Evolutionary conservation across 1,140 invertebrate genomes (phyloP), one percentile per base, ranked within the genome.

Genomic region (Mya arenaria): DNA sequence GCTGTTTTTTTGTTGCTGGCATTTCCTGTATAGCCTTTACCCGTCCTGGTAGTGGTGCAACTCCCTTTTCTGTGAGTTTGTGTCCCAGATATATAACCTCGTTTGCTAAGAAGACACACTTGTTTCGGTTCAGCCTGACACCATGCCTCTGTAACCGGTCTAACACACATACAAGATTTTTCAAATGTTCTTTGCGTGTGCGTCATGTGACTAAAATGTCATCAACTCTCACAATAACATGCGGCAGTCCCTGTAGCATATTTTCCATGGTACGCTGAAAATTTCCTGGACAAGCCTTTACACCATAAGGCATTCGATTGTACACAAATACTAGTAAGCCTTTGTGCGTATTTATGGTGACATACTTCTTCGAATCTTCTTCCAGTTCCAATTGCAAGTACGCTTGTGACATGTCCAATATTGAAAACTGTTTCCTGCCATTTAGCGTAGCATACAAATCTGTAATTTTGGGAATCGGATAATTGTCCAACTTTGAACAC

Each of bases 181-280:
- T 5, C 15, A 84, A 28, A 48, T 87, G 85, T 62, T 84, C 73
- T 15, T 23, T 19, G 10, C 25, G 17, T 23, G 41, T 78, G 60
- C 28, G 39, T n/a, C 86, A 80, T 2, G 84, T 84, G 3, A 87
- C 44, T 3, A 84, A 75, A 48, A 88, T 79, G 62, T 87, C 86
- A 77, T 87, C 82, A 1, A 84, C 36, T 4, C 69, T 63, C 23
- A 75, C 60, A 4, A 83, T 44, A 15, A 82, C 82, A 60, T 36
- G 41, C 15, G 56, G 71, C 15, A 88, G 58, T 4, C 74, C 83
- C 34, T 82, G 66, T 1, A 94, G 84, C 8, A 91, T 36, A 77
- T 89, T 79, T 62, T 94, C 92, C 55, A 95, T 93, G 28, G 91
- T 87, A 63, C 90, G 32, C 83, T 95, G 93, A 77, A 95, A 95